These are phyloP conservation scores for Cercopithecus mona DNA, from an alignment of 2,113 vertebrate genomes.

Conservation along the genomic window DNA sequence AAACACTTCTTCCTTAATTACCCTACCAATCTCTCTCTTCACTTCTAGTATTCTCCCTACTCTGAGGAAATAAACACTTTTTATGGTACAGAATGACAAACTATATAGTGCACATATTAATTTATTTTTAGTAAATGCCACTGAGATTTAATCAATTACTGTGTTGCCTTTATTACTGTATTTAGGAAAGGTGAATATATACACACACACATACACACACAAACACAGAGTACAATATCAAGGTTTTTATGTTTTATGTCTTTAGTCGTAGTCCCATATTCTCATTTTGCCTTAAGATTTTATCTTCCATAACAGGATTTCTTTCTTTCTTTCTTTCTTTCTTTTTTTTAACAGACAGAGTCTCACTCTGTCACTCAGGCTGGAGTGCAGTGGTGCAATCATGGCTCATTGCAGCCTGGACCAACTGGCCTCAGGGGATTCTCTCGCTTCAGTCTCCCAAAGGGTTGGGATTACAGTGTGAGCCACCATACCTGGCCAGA, in stretches of 20 bases:
- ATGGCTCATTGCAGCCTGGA: too few relatives aligned
- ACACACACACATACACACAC: background rate
- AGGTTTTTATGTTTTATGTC: background rate
- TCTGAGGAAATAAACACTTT: background rate
- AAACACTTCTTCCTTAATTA: background rate
- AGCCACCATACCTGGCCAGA: too few relatives aligned
- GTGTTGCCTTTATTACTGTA: background rate
- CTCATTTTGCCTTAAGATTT: slow-evolving; percentile 9
- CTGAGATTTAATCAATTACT: background rate
- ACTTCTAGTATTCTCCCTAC: background rate
- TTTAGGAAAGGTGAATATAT: background rate
- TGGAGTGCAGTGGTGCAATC: too few relatives aligned
- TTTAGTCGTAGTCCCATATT: background rate
- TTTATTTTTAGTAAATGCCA: background rate
- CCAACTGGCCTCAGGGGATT: too few relatives aligned
- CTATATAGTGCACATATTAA: background rate
- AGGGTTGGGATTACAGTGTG: too few relatives aligned
- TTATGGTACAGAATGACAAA: background rate
- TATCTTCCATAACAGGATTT: background rate
- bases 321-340: too few relatives aligned
- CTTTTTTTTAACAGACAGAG: too few relatives aligned
- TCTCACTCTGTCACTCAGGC: too few relatives aligned
- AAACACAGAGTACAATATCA: background rate
- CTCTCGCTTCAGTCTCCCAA: too few relatives aligned
- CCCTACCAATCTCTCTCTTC: background rate